Evolutionary conservation across 2,888 invertebrate genomes (phyloP).

Genomic region (Ligdia adustata): DNA sequence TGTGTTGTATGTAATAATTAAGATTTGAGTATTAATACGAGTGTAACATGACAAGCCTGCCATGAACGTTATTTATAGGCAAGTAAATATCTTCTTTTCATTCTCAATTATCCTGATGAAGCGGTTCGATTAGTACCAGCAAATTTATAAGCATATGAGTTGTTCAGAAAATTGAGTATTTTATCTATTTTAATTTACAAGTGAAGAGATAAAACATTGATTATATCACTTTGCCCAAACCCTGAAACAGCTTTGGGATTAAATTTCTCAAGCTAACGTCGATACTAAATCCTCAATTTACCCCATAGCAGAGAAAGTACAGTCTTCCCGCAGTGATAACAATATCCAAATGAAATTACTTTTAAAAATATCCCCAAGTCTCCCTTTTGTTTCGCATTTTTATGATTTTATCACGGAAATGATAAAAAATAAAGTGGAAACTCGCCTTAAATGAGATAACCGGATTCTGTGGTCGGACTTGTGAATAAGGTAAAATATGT

Average conservation of each 20-base stretch:
- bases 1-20: too few relatives aligned
- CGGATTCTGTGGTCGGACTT: conserved; percentile 10
- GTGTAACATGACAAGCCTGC: too few relatives aligned
- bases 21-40: too few relatives aligned
- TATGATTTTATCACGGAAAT: conserved; percentile 32
- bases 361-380: conserved; percentile 45
- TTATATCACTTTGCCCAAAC: conserved; percentile 40
- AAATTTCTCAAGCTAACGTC: conserved; percentile 73
- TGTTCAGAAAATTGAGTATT: background rate
- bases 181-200: background rate
- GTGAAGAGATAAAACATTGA: conserved; percentile 1
- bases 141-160: too few relatives aligned
- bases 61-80: too few relatives aligned
- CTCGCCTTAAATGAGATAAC: conserved; percentile 18
- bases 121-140: too few relatives aligned
- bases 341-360: conserved; percentile 60
- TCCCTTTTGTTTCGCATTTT: conserved; percentile 37
- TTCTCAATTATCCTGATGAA: too few relatives aligned
- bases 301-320: conserved; percentile 50
- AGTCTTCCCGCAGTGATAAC: conserved; percentile 57
- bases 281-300: conserved; percentile 69
- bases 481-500: conserved; percentile 3
- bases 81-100: too few relatives aligned
- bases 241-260: conserved; percentile 62
- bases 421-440: conserved; percentile 26